Percentiles rank a stretch among this genome's conserved stretches.
These are phyloP conservation scores for Polymixis flavicincta DNA, from an alignment of 2,888 invertebrate genomes.

Conservation along the genomic window DNA sequence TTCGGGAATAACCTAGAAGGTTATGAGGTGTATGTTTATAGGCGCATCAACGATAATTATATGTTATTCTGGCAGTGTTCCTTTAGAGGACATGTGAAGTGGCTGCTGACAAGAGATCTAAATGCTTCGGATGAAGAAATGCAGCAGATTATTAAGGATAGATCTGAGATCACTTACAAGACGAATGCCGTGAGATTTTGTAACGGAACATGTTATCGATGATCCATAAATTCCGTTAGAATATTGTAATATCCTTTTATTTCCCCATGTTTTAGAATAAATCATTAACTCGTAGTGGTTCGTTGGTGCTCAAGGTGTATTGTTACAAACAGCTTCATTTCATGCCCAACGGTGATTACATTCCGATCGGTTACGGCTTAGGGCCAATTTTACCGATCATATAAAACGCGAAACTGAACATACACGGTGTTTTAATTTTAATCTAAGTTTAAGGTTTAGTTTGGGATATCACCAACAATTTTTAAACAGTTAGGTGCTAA, in stretches of 20 bases:
- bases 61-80: slow-evolving; percentile 50
- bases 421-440: too few species aligned
- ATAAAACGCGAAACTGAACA: too few species aligned
- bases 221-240: background rate
- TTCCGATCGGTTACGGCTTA: slow-evolving; percentile 3
- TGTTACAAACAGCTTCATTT: background rate
- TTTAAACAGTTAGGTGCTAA: too few species aligned
- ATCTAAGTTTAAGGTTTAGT: slow-evolving; percentile 40
- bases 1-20: background rate
- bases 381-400: too few species aligned
- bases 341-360: slow-evolving; percentile 13
- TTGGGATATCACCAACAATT: too few species aligned
- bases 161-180: slow-evolving; percentile 28
- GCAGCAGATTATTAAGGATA: slow-evolving; percentile 22
- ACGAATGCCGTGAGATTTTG: slow-evolving; percentile 25
- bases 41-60: slow-evolving; percentile 40
- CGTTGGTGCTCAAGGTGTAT: too few species aligned
- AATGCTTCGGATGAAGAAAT: slow-evolving; percentile 14
- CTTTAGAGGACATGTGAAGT: slow-evolving; percentile 19
- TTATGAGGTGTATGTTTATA: slow-evolving; percentile 36
- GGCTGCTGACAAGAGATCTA: slow-evolving; percentile 31
- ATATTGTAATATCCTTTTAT: too few species aligned
- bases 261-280: too few species aligned
- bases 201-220: slow-evolving; percentile 20
- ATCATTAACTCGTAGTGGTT: too few species aligned